Percentiles rank a stretch among this genome's conserved stretches.
Evolutionary conservation across 1,140 invertebrate species (phyloP).

Genomic region (Argopecten irradians): DNA sequence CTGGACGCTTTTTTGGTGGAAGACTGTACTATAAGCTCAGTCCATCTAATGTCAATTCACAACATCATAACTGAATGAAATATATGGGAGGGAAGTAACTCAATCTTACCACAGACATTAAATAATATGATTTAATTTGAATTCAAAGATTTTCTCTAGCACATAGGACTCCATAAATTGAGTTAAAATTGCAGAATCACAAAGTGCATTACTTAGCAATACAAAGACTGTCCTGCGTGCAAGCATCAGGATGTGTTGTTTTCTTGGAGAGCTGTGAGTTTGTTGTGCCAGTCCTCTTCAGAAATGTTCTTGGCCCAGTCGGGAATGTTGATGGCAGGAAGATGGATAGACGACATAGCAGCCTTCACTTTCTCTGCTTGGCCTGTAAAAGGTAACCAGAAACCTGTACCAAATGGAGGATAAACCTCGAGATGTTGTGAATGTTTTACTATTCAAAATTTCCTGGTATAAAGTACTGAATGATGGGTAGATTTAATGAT

Average conservation of each 20-base stretch:
- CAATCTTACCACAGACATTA: too few relatives aligned
- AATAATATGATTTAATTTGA: too few relatives aligned
- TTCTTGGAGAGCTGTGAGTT: background rate
- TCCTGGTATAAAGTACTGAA: too few relatives aligned
- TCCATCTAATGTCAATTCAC: background rate
- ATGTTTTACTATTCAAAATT: too few relatives aligned
- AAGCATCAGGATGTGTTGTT: background rate
- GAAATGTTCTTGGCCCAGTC: background rate
- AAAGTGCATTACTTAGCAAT: background rate
- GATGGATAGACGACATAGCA: background rate
- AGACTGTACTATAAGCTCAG: too few relatives aligned
- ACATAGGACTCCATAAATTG: too few relatives aligned
- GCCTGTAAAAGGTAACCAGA: background rate
- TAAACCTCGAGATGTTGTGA: too few relatives aligned
- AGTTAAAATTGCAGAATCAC: background rate
- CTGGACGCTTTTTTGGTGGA: too few relatives aligned
- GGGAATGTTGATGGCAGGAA: background rate
- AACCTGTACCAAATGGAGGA: background rate
- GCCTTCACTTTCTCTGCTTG: background rate
- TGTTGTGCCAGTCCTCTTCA: background rate
- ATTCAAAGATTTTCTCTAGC: too few relatives aligned
- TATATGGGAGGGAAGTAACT: too few relatives aligned
- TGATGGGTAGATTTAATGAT: too few relatives aligned
- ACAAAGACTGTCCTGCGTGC: background rate
- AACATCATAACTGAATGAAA: too few relatives aligned